These are phyloP conservation scores for Amyelois transitella DNA, from an alignment of 1,140 invertebrate species.

Conservation along the genomic window DNA sequence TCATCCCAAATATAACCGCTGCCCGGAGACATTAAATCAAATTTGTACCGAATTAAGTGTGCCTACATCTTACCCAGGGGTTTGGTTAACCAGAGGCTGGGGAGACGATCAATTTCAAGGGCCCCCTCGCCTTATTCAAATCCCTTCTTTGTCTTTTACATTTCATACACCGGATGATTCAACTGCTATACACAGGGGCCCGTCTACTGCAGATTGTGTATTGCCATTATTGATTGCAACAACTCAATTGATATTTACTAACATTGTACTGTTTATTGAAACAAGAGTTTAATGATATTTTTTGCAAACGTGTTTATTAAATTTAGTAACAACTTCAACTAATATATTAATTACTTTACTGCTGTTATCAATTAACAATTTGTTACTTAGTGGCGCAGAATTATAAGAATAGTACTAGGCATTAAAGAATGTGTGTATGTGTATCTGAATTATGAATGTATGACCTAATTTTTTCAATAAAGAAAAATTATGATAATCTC, in stretches of 20 bases:
- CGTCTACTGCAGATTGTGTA: background rate
- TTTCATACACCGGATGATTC: constrained; percentile 58
- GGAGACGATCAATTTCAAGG: constrained; percentile 71
- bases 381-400: too few species aligned
- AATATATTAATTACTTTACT: too few species aligned
- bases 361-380: too few species aligned
- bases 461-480: too few species aligned
- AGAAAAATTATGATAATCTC: too few species aligned
- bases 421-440: too few species aligned
- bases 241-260: background rate
- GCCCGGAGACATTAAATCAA: constrained; percentile 42
- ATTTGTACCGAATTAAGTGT: constrained; percentile 58
- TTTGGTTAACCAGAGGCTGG: constrained; percentile 61
- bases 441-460: too few species aligned
- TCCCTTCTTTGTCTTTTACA: constrained; percentile 65
- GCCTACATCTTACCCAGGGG: constrained; percentile 41
- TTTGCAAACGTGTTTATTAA: too few species aligned
- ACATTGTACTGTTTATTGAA: background rate
- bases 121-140: constrained; percentile 65
- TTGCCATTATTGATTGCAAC: background rate
- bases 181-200: constrained; percentile 5
- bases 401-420: too few species aligned
- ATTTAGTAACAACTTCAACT: too few species aligned
- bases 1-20: background rate
- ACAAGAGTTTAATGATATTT: too few species aligned